A percentile compares a stretch with the other conserved stretches of the same genome.
Conservation (phyloP, 2,797 vertebrate species). For the Podargus strigoides region DNA sequence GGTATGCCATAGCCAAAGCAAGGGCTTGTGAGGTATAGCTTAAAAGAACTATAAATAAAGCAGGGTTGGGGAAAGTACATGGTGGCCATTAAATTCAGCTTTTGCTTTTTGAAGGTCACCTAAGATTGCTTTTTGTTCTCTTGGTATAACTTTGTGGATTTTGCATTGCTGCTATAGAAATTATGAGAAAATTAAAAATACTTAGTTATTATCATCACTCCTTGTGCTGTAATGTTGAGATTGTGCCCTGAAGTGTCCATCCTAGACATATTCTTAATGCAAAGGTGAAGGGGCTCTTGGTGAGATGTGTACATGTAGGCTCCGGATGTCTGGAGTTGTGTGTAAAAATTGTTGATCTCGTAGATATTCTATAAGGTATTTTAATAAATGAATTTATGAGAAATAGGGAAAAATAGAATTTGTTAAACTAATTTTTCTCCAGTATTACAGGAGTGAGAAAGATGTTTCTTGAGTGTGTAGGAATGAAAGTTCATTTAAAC, state of each 20-base stretch:
- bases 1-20: neutral
- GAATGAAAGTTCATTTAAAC: neutral
- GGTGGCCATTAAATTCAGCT: neutral
- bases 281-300: neutral
- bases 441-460: neutral
- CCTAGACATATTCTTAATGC: neutral
- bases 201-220: neutral
- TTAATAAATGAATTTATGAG: neutral
- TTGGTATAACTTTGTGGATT: neutral
- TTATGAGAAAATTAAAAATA: neutral
- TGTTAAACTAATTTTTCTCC: neutral
- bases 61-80: accelerated
- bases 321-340: neutral
- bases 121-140: neutral
- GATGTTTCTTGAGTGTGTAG: neutral
- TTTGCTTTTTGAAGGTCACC: neutral
- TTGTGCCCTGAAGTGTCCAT: neutral
- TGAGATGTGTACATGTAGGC: neutral
- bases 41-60: neutral
- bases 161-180: neutral
- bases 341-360: neutral
- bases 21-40: neutral
- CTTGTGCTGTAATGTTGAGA: neutral
- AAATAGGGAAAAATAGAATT: neutral
- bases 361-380: neutral